These are phyloP conservation scores for Spodoptera littoralis DNA, from an alignment of 2,888 invertebrate species.

Conservation along the genomic window DNA sequence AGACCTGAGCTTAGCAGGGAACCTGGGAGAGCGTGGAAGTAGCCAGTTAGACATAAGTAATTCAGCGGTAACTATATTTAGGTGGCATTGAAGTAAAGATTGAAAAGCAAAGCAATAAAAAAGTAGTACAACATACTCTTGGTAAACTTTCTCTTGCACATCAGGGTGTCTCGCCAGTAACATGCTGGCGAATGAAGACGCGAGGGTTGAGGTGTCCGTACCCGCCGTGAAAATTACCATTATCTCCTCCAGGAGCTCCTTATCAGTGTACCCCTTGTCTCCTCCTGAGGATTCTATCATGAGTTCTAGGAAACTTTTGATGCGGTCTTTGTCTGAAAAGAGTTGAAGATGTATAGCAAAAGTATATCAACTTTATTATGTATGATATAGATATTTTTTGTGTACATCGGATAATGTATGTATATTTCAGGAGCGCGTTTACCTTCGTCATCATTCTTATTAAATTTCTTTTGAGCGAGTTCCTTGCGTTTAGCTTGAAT, in stretches of 20 bases:
- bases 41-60: no score
- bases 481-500: slow-evolving; percentile 56
- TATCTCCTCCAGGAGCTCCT: slow-evolving; percentile 67
- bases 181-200: slow-evolving; percentile 60
- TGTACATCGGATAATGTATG: no score
- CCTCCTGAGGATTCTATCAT: slow-evolving; percentile 61
- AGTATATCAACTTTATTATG: no score
- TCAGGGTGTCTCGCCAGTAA: slow-evolving; percentile 65
- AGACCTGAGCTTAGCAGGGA: no score
- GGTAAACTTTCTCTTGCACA: slow-evolving; percentile 67
- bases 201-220: slow-evolving; percentile 71
- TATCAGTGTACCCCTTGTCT: slow-evolving; percentile 55
- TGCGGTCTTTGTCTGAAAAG: slow-evolving; percentile 40
- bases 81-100: no score
- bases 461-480: slow-evolving; percentile 43
- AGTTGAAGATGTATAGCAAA: background rate
- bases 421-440: background rate
- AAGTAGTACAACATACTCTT: slow-evolving; percentile 60
- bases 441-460: slow-evolving; percentile 28
- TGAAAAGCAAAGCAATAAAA: no score
- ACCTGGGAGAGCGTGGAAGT: no score
- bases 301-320: slow-evolving; percentile 65
- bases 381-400: no score
- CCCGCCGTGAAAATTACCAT: slow-evolving; percentile 68
- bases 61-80: no score